These are phyloP conservation scores for Cylindroiulus punctatus DNA, from an alignment of 2,888 invertebrate genomes.

Conservation along the genomic window DNA sequence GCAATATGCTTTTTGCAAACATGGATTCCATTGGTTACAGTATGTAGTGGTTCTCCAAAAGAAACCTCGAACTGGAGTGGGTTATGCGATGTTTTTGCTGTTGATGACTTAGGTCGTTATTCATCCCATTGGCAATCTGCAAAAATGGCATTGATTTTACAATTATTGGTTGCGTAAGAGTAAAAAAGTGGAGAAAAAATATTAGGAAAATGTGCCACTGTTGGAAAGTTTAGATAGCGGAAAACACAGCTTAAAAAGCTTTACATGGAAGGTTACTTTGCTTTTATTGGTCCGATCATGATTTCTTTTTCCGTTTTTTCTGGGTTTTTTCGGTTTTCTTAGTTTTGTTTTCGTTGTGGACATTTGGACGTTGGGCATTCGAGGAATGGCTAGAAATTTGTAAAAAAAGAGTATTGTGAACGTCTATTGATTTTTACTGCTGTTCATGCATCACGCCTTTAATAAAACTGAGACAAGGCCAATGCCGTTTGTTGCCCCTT, in stretches of 20 bases:
- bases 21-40: background rate
- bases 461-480: too few relatives aligned
- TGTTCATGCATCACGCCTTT: too few relatives aligned
- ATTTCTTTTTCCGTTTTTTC: background rate
- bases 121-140: conserved; percentile 1
- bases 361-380: background rate
- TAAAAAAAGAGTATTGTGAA: background rate
- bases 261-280: conserved; percentile 41
- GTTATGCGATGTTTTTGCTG: background rate
- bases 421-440: background rate
- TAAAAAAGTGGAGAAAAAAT: background rate
- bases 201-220: background rate
- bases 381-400: background rate
- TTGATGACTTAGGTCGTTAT: conserved; percentile 42
- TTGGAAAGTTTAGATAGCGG: background rate
- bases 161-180: background rate
- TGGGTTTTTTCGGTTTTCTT: background rate
- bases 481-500: background rate
- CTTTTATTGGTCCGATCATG: conserved; percentile 12
- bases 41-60: background rate
- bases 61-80: background rate
- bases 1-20: background rate
- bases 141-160: conserved; percentile 22
- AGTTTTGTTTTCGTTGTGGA: background rate
- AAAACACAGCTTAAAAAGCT: conserved; percentile 25